Base-by-base conservation (phyloP, 2,888 invertebrate species). In the Sisyra nigra region DNA sequence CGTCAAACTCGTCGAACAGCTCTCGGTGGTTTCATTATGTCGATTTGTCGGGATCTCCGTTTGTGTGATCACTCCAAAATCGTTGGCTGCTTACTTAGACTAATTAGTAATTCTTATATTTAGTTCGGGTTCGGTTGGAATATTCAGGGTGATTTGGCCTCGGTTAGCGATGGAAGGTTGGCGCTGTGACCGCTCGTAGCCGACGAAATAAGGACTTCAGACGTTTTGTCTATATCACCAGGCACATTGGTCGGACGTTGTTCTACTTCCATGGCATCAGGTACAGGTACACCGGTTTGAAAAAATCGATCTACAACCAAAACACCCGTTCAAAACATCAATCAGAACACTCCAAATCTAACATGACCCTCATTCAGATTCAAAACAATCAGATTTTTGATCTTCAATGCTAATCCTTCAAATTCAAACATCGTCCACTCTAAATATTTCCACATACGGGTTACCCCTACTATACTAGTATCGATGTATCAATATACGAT, bases 221-320 rank as follows among this genome's bases (percentile, higher is more conserved):
- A 37, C 15, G 37, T 37, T 17, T 37, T 37, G 11, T 37, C 19
- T 18, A 37, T 19, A 37, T 37, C 37, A 19, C 37, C 19, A 37
- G 37, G 37, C 37, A 37, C 37, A 37, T 37, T 37, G 37, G 37
- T 37, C 19, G 37, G 37, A 37, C 37, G 37, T 37, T 37, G 37
- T 37, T 37, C 37, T 19, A 37, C 19, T 19, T 74, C 72, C 13
- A 71, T 63, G 44, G 68, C 63, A 48, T 74, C 74, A 2, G 68
- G 65, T 33, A 71, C 70, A 44, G 69, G 67, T 53, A 70, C 71
- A 54, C 66, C 68, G 34, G 72, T 69, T 63, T 74, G 75, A 61
- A 75, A 75, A 65, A 74, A 75, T 45, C 75, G 68, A 58, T 75
- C 74, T 67, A 71, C 58, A 41, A 34, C 31, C 24, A 24, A 24